Evolutionary conservation across 2,113 vertebrate genomes (phyloP).

Genomic region (Thymallus thymallus): DNA sequence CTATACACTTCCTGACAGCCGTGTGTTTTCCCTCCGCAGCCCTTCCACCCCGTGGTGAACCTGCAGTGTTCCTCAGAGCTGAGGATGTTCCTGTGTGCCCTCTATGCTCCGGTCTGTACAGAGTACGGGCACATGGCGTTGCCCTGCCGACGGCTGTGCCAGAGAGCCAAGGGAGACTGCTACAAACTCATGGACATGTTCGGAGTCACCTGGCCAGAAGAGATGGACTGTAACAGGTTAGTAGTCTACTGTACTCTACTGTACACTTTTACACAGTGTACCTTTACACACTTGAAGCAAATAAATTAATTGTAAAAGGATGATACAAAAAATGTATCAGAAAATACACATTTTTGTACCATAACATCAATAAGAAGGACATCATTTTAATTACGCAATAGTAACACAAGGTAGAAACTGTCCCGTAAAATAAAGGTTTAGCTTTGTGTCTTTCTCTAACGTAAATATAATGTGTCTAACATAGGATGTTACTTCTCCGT

Average conservation of each 20-base stretch:
- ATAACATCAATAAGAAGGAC: too few species aligned
- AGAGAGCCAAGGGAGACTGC: slow-evolving; percentile 87
- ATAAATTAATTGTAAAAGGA: too few species aligned
- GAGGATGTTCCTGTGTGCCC: slow-evolving; percentile 88
- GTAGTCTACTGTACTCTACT: neutral
- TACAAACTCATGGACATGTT: slow-evolving; percentile 98
- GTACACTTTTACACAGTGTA: too few species aligned
- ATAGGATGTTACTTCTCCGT: neutral
- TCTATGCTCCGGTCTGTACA: slow-evolving; percentile 89
- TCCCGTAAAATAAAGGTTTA: neutral
- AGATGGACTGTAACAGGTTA: slow-evolving; percentile 96
- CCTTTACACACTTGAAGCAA: too few species aligned
- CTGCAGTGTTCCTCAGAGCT: slow-evolving; percentile 92
- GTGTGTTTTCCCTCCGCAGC: slow-evolving; percentile 64
- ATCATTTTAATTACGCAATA: too few species aligned
- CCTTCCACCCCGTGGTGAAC: slow-evolving; percentile 98
- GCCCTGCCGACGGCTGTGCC: slow-evolving; percentile 91
- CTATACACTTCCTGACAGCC: neutral
- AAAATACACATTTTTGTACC: too few species aligned
- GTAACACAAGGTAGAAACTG: too few species aligned
- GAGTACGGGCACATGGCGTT: slow-evolving; percentile 91
- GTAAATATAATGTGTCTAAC: too few species aligned
- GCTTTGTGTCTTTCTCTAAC: neutral
- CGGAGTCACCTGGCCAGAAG: slow-evolving; percentile 92
- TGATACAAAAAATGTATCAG: too few species aligned